Conservation (phyloP, 1,140 invertebrate genomes). For the Temnothorax nylanderi region DNA sequence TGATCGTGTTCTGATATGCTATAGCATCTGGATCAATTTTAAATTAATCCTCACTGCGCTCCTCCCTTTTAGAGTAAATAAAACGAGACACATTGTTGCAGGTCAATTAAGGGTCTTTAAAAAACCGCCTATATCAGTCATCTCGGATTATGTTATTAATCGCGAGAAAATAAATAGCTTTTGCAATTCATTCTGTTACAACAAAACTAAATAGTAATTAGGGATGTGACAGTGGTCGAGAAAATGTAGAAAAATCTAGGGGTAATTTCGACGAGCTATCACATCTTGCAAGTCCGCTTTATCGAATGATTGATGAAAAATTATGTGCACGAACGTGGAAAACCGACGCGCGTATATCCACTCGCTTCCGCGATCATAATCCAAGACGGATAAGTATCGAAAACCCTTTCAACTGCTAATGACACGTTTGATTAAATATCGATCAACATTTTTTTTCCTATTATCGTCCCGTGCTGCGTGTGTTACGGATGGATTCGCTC, state of each 20-base stretch:
- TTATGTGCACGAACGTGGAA: neutral
- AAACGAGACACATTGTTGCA: neutral
- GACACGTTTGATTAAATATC: constrained; percentile 30
- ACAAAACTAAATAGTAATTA: neutral
- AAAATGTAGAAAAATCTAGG: neutral
- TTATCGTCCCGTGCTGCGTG: neutral
- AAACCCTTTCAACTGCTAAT: neutral
- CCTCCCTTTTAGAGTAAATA: neutral
- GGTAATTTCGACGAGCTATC: neutral
- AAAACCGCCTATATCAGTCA: neutral
- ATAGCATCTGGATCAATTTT: constrained; percentile 5
- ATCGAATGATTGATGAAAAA: constrained; percentile 32
- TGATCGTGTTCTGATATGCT: constrained; percentile 1
- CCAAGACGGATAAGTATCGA: neutral
- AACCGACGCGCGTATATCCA: neutral
- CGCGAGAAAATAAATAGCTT: neutral
- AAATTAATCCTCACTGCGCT: neutral
- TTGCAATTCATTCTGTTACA: constrained; percentile 3
- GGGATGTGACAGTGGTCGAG: neutral
- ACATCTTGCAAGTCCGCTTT: neutral
- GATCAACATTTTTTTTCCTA: constrained; percentile 22
- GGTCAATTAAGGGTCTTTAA: neutral
- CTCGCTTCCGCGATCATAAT: neutral
- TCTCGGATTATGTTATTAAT: neutral
- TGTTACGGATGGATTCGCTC: constrained; percentile 51